Evolutionary conservation across 2,797 vertebrate genomes (phyloP), one percentile per base, ranked within the genome.

Genomic region (Poecile montanus): DNA sequence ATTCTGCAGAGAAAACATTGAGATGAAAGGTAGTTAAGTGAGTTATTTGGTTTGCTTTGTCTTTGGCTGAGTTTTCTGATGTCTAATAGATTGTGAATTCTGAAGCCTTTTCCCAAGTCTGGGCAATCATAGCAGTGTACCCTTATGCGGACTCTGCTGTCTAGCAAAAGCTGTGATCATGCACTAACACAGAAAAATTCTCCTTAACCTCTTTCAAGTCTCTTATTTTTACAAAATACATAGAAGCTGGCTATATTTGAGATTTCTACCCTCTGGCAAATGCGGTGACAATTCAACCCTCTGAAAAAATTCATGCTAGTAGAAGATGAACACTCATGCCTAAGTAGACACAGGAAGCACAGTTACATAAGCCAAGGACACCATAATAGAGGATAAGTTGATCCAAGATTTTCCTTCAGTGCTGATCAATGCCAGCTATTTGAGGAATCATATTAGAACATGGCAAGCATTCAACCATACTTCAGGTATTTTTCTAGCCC

Each of bases 1-100:
- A 70, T 89, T 82, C 67, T 42, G 27, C 51, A 85, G 60, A 70
- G 48, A 73, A 96, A 94, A 87, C 23, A 63, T 10, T 17, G 32
- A 73, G 67, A 85, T 66, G 30, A 79, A 82, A 91, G 10, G n/a
- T 30, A 89, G 36, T 18, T 76, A 85, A 79, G 73, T 82, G 1
- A 76, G 45, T 56, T 91, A n/a, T 70, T 91, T 66, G 27, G 30
- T 32, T 82, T 36, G n/a, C 25, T 80, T 27, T 65, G 11, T 36
- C 67, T 75, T 75, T 45, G 66, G 14, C 38, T 88, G 38, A 38
- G 58, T 75, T 88, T 95, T 84, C 58, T 62, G 36, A 47, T 60
- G 22, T 81, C 67, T 73, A 42, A 25, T 18, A 84, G 38, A 36
- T 11, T 36, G 42, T 57, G 42, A 78, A 54, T 14, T 84, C 50